Base-by-base conservation (phyloP, 2,797 vertebrate genomes). In the Glyptemys insculpta region DNA sequence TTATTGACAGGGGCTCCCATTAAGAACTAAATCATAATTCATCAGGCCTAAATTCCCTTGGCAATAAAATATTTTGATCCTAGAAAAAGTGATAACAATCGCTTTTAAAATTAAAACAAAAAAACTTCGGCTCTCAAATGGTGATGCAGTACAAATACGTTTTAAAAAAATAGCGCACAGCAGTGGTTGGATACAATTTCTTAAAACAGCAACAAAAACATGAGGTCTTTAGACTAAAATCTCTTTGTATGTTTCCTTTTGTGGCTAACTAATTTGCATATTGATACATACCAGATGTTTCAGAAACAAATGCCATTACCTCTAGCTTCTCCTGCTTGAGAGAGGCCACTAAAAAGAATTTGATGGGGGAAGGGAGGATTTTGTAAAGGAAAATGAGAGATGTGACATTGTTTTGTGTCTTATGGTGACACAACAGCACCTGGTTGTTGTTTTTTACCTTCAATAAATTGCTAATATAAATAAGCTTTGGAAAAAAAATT, bases 1-100 rank as follows among this genome's bases (percentile, higher is more conserved):
- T 97, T 97, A 98, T 94, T 97, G 98, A 97, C 97, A 97, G 90
- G 96, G 89, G 90, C 85, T 96, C 84, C 97, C 97, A 97, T 98
- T 97, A 97, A 96, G 81, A 92, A 88, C 86, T 96, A 93, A 98
- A 96, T 97, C 97, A 95, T 95, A 97, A 95, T 90, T 95, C 79
- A 93, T 86, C 56, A 90, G 92, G 90, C 91, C 97, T 94, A 94
- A 95, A 92, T 96, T 95, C 94, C 90, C 68, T 76, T 84, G 91
- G 95, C 94, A 95, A 94, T 86, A 84, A 97, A 97, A 95, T 72
- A 95, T 95, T 97, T 97, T 56, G 79, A 97, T 95, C 96, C 95
- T 84, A 93, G 31, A 56, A 84, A 86, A 83, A 16, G 87, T 11
- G 34, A 79, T 94, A 95, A 92, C 87, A 90, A 34, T 53, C n/a